These are phyloP conservation scores for Prinia subflava DNA, from an alignment of 2,113 vertebrate species.

Conservation along the genomic window DNA sequence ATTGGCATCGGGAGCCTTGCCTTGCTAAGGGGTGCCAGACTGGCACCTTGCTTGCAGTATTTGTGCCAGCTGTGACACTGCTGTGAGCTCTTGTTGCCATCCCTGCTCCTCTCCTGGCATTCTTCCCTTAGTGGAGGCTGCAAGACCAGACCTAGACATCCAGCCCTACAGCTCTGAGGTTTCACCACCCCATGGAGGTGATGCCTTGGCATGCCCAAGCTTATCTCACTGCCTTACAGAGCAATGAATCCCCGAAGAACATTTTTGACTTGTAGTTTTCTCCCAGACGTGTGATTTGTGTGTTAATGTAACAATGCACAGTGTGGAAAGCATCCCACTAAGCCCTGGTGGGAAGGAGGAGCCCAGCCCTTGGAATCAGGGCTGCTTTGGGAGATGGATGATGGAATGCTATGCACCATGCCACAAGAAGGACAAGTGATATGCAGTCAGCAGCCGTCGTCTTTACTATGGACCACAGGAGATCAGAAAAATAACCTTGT, in stretches of 20 bases:
- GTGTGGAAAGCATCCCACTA: neutral
- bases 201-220: neutral
- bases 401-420: neutral
- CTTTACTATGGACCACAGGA: constrained; percentile 69
- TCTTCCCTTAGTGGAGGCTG: neutral
- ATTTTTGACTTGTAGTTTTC: neutral
- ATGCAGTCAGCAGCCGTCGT: constrained; percentile 7
- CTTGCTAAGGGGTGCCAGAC: neutral
- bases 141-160: neutral
- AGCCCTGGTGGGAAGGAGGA: neutral
- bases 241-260: neutral
- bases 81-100: neutral
- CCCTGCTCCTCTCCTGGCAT: neutral
- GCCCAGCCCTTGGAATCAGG: neutral
- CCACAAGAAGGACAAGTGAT: neutral
- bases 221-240: neutral
- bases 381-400: neutral
- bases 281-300: fast-evolving
- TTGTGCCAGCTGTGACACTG: neutral
- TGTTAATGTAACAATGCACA: fast-evolving
- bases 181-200: neutral
- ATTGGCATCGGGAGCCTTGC: neutral
- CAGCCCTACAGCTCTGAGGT: neutral
- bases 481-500: constrained; percentile 53
- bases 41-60: neutral